Evolutionary conservation across 2,888 invertebrate genomes (phyloP).

Genomic region (Lasius fuliginosus): DNA sequence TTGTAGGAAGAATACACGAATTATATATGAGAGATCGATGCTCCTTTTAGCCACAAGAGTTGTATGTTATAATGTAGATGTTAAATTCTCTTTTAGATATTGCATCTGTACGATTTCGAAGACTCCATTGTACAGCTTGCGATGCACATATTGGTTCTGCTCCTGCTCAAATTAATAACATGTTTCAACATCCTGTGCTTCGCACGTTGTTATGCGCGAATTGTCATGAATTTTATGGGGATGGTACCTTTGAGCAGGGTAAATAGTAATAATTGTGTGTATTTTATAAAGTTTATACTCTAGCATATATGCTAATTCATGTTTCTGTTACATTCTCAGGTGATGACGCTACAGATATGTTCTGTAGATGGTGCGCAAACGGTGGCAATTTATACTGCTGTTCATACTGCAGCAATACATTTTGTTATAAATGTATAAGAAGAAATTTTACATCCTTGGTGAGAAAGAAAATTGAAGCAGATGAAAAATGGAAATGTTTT

Average conservation of each 20-base stretch:
- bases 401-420: slow-evolving; percentile 88
- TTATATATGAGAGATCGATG: not conserved
- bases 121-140: slow-evolving; percentile 92
- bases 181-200: slow-evolving; percentile 92
- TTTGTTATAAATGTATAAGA: slow-evolving; percentile 91
- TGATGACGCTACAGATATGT: slow-evolving; percentile 94
- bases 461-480: slow-evolving; percentile 91
- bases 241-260: slow-evolving; percentile 93
- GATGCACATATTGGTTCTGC: slow-evolving; percentile 92
- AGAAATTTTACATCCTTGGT: slow-evolving; percentile 90
- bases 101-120: slow-evolving; percentile 88
- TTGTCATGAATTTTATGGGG: slow-evolving; percentile 93
- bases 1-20: not conserved
- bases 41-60: not conserved
- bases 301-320: not conserved
- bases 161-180: slow-evolving; percentile 88
- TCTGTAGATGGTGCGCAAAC: slow-evolving; percentile 95
- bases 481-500: slow-evolving; percentile 94
- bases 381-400: slow-evolving; percentile 93
- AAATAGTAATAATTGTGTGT: slow-evolving; percentile 15
- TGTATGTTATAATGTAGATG: not conserved
- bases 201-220: slow-evolving; percentile 91
- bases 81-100: slow-evolving; percentile 87
- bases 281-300: not conserved
- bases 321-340: slow-evolving; percentile 81